Percentiles rank a stretch among this genome's conserved stretches.
Conservation (phyloP, 2,113 vertebrate species). For the Hemiprocne comata region DNA sequence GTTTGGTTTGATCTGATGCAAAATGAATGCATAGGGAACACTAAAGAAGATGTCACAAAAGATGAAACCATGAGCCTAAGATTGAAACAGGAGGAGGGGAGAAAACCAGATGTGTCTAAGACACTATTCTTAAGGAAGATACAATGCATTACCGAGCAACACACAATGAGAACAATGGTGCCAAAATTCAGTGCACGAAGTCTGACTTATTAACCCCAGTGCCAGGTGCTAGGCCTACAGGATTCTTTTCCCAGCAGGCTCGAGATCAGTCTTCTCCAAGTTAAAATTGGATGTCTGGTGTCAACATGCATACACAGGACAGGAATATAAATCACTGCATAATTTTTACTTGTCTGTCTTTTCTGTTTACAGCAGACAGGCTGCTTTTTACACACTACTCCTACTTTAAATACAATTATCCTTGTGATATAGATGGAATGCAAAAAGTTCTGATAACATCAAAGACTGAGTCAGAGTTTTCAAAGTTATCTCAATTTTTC, state of each 20-base stretch:
- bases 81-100: neutral
- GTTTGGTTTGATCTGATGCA: constrained; percentile 2
- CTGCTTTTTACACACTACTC: neutral
- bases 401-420: neutral
- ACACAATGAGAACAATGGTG: neutral
- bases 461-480: neutral
- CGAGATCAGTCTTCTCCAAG: neutral
- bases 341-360: neutral
- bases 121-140: neutral
- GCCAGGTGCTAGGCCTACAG: constrained; percentile 15
- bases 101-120: neutral
- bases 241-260: neutral
- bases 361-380: neutral
- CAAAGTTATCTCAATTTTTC: neutral
- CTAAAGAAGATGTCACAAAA: neutral
- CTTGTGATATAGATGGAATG: neutral
- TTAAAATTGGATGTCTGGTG: neutral
- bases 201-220: neutral
- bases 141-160: neutral
- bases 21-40: neutral
- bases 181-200: neutral
- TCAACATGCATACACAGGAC: neutral
- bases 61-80: neutral
- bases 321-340: neutral
- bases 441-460: constrained; percentile 5